Conservation (phyloP, 2,113 vertebrate species). For the Psettodes erumei region DNA sequence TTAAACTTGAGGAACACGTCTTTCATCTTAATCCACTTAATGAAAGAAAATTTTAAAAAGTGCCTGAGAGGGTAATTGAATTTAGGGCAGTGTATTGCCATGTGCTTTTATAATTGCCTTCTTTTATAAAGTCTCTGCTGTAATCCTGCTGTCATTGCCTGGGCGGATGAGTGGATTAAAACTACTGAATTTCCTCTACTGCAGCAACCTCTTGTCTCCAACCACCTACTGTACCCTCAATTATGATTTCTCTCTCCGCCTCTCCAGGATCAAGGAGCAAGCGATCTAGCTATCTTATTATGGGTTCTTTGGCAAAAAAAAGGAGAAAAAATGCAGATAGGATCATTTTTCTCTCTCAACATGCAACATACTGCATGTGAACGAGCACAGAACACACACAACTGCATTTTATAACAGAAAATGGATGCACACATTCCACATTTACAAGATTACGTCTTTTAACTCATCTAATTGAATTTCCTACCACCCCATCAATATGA, state of each 20-base stretch:
- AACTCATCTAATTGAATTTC: constrained; percentile 51
- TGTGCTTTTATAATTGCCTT: constrained; percentile 76
- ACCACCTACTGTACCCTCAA: constrained; percentile 40
- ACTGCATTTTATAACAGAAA: constrained; percentile 14
- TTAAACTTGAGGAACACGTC: constrained; percentile 65
- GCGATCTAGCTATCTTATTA: not conserved
- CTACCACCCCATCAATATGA: constrained; percentile 13
- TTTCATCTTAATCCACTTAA: constrained; percentile 77
- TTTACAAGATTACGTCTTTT: constrained; percentile 46
- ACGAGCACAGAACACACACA: not conserved
- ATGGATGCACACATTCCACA: constrained; percentile 26
- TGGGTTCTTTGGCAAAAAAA: not conserved
- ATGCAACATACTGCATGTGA: not conserved
- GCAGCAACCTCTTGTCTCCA: constrained; percentile 38
- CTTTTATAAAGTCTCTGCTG: constrained; percentile 67
- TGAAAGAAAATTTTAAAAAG: constrained; percentile 79
- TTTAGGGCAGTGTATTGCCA: constrained; percentile 73
- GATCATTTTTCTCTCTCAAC: not conserved
- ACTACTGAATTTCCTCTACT: constrained; percentile 49
- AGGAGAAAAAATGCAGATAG: constrained; percentile 11
- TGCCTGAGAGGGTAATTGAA: constrained; percentile 72
- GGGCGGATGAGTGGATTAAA: constrained; percentile 78
- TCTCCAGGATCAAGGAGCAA: constrained; percentile 9
- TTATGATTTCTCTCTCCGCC: constrained; percentile 27
- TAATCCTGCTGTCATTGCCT: constrained; percentile 73